Conservation (phyloP, 2,888 invertebrate species). For the Hirudinaria manillensis region DNA sequence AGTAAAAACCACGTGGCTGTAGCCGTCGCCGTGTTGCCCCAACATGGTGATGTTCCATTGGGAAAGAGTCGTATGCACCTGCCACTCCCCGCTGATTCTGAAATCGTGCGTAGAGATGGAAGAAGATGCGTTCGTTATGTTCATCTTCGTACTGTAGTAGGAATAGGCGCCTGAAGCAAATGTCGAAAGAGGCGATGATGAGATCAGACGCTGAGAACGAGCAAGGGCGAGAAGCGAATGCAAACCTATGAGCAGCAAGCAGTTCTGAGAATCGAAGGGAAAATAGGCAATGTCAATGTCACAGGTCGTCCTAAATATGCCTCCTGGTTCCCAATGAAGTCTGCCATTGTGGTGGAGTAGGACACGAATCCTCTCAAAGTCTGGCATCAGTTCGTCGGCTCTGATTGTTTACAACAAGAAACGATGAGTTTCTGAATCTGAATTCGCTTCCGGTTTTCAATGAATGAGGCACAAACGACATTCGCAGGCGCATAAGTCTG, state of each 20-base stretch:
- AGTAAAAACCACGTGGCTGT: conserved; percentile 40
- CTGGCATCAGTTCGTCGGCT: conserved; percentile 36
- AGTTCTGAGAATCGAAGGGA: conserved; percentile 36
- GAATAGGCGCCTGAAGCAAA: conserved; percentile 31
- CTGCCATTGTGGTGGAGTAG: conserved; percentile 31
- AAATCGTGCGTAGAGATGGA: conserved; percentile 34
- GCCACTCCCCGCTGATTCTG: conserved; percentile 40
- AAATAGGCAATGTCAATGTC: conserved; percentile 38
- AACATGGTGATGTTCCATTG: conserved; percentile 38
- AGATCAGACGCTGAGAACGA: neutral
- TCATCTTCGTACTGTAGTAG: conserved; percentile 35
- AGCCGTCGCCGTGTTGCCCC: conserved; percentile 36
- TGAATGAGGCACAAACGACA: no score
- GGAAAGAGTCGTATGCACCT: conserved; percentile 36
- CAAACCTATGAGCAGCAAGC: conserved; percentile 31
- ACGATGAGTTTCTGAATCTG: neutral
- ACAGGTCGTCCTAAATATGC: conserved; percentile 37
- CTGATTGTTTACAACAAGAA: conserved; percentile 16
- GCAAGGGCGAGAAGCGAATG: neutral
- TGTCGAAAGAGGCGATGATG: neutral
- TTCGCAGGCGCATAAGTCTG: no score
- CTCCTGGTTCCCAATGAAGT: conserved; percentile 38
- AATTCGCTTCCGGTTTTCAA: no score
- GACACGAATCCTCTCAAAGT: conserved; percentile 37
- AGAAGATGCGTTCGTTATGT: conserved; percentile 34